Conservation (phyloP, 2,113 vertebrate genomes). For the Entomyzon cyanotis region DNA sequence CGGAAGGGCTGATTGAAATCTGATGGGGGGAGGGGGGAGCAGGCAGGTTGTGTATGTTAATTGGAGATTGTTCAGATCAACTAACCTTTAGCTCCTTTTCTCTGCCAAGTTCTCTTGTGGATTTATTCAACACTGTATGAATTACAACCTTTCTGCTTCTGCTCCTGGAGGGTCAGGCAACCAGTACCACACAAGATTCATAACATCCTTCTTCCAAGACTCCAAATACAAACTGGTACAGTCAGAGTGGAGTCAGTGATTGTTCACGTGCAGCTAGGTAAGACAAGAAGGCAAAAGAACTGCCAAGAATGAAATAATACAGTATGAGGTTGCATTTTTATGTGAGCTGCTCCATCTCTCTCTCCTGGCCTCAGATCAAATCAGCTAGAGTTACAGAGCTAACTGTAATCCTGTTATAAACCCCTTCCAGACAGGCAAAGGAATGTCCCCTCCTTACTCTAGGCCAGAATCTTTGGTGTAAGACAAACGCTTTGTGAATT, state of each 20-base stretch:
- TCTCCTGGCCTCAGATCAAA: not conserved
- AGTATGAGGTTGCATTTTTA: not conserved
- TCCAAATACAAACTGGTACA: not conserved
- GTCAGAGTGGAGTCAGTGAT: not conserved
- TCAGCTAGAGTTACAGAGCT: not conserved
- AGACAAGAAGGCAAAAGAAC: not conserved
- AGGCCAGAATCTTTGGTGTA: not conserved
- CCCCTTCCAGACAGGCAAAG: not conserved
- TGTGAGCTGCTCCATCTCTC: not conserved
- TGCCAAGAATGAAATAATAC: constrained; percentile 9
- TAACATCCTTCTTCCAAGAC: not conserved
- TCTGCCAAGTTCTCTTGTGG: not conserved
- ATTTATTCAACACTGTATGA: not conserved
- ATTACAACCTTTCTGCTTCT: not conserved
- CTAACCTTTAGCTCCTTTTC: not conserved
- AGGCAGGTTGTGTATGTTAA: not conserved
- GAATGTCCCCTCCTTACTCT: not conserved
- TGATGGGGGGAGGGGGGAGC: rapidly evolving
- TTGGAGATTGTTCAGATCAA: not conserved
- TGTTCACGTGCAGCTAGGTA: not conserved
- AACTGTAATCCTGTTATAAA: not conserved
- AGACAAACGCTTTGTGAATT: not conserved
- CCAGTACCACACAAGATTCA: not conserved
- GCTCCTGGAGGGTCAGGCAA: not conserved
- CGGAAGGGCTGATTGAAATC: not conserved